Evolutionary conservation across 2,888 invertebrate species (phyloP).

Genomic region (Helobdella robusta): DNA sequence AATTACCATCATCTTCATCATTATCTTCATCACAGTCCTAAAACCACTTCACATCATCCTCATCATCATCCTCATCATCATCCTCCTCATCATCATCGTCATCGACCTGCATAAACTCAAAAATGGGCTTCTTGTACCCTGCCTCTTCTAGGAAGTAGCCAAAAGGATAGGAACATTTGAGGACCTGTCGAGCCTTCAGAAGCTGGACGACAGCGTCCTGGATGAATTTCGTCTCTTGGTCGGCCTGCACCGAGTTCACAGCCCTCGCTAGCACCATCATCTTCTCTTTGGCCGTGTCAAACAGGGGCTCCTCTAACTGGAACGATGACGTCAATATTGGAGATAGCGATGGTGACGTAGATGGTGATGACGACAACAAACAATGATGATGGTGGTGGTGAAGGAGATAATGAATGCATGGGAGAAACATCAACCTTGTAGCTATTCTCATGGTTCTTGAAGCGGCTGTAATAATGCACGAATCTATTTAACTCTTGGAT

Average conservation of each 20-base stretch:
- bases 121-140: constrained; percentile 60
- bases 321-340: constrained; percentile 25
- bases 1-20: neutral
- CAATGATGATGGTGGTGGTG: neutral
- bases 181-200: constrained; percentile 57
- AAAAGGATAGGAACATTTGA: constrained; percentile 62
- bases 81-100: neutral
- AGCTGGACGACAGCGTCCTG: constrained; percentile 60
- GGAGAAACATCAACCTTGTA: constrained; percentile 50
- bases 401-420: constrained; percentile 1
- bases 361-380: neutral
- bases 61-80: neutral
- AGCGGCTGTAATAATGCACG: constrained; percentile 60
- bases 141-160: constrained; percentile 60
- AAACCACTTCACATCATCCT: neutral
- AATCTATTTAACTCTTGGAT: constrained; percentile 61
- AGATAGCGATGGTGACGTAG: neutral
- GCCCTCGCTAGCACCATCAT: constrained; percentile 58
- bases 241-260: constrained; percentile 45
- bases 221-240: constrained; percentile 53
- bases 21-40: neutral
- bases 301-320: constrained; percentile 58
- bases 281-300: constrained; percentile 57
- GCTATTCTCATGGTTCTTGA: constrained; percentile 60
- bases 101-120: constrained; percentile 61